phyloP scores from a whole-genome alignment of 2,797 vertebrate genomes.

The Cyclura pinguis region DNA sequence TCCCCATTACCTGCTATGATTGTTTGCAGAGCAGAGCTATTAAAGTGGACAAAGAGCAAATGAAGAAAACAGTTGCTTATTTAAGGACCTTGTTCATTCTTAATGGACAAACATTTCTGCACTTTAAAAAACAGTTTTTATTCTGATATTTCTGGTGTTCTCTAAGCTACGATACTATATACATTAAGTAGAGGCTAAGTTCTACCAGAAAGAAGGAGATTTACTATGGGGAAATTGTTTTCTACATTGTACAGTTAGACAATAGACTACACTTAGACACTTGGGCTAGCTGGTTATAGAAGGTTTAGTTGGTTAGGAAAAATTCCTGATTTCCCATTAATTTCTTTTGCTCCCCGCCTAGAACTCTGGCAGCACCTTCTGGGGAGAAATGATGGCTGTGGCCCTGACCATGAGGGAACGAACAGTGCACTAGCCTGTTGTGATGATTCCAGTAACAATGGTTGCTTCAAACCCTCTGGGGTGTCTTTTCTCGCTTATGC shows the following conservation, averaged over 20 bases:
- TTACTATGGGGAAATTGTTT: neutral
- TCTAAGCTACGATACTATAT: neutral
- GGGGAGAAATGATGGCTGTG: neutral
- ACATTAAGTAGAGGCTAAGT: neutral
- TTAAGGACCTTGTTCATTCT: neutral
- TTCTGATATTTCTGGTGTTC: neutral
- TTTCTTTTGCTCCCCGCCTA: neutral
- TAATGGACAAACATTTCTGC: neutral
- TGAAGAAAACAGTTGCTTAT: neutral
- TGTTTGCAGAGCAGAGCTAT: neutral
- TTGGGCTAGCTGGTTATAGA: neutral
- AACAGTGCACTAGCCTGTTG: neutral
- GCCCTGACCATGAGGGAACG: neutral
- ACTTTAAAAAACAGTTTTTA: neutral
- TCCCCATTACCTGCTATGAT: no score
- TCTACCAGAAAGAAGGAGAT: neutral
- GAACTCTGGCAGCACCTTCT: neutral
- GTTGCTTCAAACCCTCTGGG: neutral
- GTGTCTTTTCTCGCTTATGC: no score
- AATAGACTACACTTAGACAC: neutral
- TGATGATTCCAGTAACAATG: neutral
- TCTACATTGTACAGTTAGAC: no score
- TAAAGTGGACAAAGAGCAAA: neutral
- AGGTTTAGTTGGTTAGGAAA: neutral
- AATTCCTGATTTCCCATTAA: neutral